Base-by-base conservation (phyloP, 1,140 invertebrate species). In the Pachypeltis micranthus region DNA sequence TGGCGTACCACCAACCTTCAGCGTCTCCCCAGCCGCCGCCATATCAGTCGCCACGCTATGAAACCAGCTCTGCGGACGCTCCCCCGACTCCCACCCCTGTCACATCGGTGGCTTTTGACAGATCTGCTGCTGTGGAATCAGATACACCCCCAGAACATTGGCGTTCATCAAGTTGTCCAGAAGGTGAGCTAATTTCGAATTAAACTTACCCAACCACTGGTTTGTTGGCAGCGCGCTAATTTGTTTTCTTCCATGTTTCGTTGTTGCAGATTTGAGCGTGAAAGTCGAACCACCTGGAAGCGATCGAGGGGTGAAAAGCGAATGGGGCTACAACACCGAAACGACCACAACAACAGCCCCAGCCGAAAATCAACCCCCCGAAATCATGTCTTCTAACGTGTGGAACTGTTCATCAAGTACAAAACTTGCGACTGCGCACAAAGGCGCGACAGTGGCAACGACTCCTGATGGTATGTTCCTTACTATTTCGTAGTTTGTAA, bases 401-500 rank as follows among this genome's bases (percentile, higher is more conserved):
- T 59, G 55, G 55, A 59, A 59, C 24, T 59, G 57, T 34, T 59
- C 63, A 19, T 63, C 63, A 7, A 74, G 69, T 24, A 73, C 74
- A 56, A 75, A 78, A 69, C 80, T 80, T 68, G 77, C 77, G 24
- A 79, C 79, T 62, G 75, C 77, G 55, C 79, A 79, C 71, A 83
- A 83, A 69, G 75, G 77, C 61, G 77, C 79, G 54, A 77, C 79
- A 10, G 47, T 68, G 19, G 77, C 82, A 55, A 76, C 78, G 54
- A 83, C 81, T 67, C 78, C 81, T 29, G 80, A 83, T 70, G 81
- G 81, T 83, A 69, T 78, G 76, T 74, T n/a, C n/a, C n/a, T n/a
- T n/a, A n/a, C n/a, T n/a, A n/a, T n/a, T n/a, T n/a, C n/a, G n/a
- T n/a, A n/a, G n/a, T n/a, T n/a, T n/a, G n/a, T n/a, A n/a, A n/a